Evolutionary conservation across 2,113 vertebrate species (phyloP).

Genomic region (Scartelaos histophorus): DNA sequence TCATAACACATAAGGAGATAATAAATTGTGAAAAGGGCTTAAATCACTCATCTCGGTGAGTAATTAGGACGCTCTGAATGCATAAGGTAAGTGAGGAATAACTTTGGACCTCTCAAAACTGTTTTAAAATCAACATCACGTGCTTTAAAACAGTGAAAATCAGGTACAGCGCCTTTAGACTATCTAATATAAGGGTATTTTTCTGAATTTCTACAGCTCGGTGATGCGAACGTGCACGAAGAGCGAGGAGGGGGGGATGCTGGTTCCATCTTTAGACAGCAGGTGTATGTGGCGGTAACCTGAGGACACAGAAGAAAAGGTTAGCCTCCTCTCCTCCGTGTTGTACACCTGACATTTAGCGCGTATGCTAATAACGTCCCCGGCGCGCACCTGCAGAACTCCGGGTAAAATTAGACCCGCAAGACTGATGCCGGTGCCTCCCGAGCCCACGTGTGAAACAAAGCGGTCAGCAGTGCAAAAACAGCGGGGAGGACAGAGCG

Average conservation of each 20-base stretch:
- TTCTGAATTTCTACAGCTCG: constrained; percentile 40
- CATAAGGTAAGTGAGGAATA: no score
- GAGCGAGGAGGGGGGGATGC: constrained; percentile 87
- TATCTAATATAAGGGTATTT: background rate
- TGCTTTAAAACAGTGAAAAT: no score
- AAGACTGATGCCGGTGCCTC: constrained; percentile 3
- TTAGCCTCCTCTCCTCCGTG: background rate
- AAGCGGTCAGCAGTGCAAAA: background rate
- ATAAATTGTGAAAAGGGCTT: no score
- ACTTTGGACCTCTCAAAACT: no score
- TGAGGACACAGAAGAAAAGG: constrained; percentile 50
- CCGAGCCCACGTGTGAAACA: background rate
- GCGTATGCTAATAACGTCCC: background rate
- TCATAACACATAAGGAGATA: no score
- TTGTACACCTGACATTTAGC: background rate
- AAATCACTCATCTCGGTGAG: no score
- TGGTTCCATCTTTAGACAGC: constrained; percentile 89
- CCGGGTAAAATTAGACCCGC: constrained; percentile 4
- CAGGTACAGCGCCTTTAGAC: background rate
- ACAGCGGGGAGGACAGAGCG: background rate
- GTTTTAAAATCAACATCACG: no score
- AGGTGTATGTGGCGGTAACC: constrained; percentile 95
- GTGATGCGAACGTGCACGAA: constrained; percentile 85
- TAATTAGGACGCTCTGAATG: no score
- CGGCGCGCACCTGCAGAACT: background rate